Conservation (phyloP, 2,888 invertebrate genomes). For the Campoplex nolae region DNA sequence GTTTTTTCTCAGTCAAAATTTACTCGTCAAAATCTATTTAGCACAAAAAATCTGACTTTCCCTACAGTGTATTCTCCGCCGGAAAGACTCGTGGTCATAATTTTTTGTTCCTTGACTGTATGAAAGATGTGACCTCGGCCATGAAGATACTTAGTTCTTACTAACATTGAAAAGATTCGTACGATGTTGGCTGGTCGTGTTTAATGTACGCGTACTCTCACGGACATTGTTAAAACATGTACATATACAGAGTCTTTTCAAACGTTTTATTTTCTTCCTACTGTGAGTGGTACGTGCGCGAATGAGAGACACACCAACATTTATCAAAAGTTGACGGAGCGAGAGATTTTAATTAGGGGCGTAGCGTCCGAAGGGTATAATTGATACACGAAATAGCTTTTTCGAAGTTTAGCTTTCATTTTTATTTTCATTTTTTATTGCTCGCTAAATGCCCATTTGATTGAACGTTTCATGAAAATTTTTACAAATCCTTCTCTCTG, state of each 20-base stretch:
- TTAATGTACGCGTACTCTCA: constrained; percentile 6
- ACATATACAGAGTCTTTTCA: background rate
- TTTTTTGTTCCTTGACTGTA: constrained; percentile 4
- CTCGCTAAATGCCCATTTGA: background rate
- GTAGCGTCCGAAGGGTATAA: background rate
- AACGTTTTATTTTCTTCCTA: constrained; percentile 1
- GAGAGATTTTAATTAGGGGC: background rate
- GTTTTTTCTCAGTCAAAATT: constrained; percentile 38
- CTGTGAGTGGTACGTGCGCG: constrained; percentile 1
- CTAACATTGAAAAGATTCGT: constrained; percentile 3
- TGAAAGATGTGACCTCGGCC: constrained; percentile 50
- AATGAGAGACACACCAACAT: background rate
- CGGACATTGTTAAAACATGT: constrained; percentile 3
- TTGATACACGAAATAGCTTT: background rate
- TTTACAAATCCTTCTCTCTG: background rate
- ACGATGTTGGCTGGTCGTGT: constrained; percentile 10
- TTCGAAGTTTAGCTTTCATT: background rate
- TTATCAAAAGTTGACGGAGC: background rate
- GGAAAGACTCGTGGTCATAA: background rate
- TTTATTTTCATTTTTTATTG: constrained; percentile 6
- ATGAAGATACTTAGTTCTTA: constrained; percentile 23
- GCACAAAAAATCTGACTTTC: constrained; percentile 22
- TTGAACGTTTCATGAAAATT: background rate
- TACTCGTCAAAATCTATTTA: constrained; percentile 36
- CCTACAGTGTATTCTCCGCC: background rate